Base-by-base conservation (phyloP, 2,888 invertebrate genomes). In the Maniola hyperantus region DNA sequence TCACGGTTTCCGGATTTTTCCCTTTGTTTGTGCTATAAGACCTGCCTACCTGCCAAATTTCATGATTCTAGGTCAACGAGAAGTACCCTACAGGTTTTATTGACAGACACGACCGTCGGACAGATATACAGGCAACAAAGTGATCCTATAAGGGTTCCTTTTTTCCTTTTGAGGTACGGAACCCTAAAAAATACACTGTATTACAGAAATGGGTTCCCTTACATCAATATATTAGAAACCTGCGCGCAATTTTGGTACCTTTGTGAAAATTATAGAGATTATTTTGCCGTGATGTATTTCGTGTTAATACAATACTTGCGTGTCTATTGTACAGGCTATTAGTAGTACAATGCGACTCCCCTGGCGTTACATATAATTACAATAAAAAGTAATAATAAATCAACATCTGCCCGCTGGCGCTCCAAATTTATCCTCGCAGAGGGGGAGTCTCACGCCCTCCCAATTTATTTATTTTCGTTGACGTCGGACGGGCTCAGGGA, bases 321-420 rank as follows among this genome's bases (percentile, higher is more conserved):
- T 60, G 57, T 64, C 48, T 48, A 34, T 66, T 65, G 66, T 68
- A 59, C 61, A 51, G 54, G 64, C 59, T 65, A 70, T 70, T 65
- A 68, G 67, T 57, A 63, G 65, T 67, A 86, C 84, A 87, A 86
- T 81, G 81, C 80, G 78, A 77, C 67, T 67, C 83, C 81, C 83
- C 78, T 74, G 78, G 76, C 76, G 76, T 77, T 79, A 78, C 74
- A 77, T 81, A 83, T 88, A 88, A 89, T 90, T 89, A 89, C 89
- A 88, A 88, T 88, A 88, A 89, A 90, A 89, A 84, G 85, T 80
- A 80, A 86, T 86, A 86, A 90, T 91, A 91, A 89, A 91, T 91
- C 89, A 89, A 84, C 89, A 89, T 89, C 89, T 89, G 87, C 79
- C 79, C 83, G 87, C 87, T 87, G 84, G 83, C 85, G 84, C 87